Evolutionary conservation across 2,797 vertebrate genomes (phyloP).

Genomic region (Sebastes hopkinsi): DNA sequence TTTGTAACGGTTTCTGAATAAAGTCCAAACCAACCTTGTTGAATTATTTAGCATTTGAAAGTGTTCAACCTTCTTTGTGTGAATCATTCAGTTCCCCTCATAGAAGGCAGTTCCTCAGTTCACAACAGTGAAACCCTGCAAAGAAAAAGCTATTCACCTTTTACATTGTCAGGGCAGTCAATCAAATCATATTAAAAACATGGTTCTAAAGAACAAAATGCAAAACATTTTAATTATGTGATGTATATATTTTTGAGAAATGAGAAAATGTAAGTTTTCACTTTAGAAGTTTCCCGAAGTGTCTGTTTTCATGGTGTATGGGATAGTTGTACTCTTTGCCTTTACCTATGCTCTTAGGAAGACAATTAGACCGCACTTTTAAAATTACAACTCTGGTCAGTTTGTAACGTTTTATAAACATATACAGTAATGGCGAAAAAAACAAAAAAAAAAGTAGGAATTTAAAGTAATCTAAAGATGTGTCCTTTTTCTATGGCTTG

Average conservation of each 20-base stretch:
- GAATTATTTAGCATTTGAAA: neutral
- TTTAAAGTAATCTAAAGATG: too few relatives aligned
- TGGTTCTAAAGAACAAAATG: neutral
- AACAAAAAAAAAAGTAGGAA: too few relatives aligned
- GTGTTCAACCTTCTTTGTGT: neutral
- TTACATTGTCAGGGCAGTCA: neutral
- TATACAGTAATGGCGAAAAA: too few relatives aligned
- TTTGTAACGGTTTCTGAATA: neutral
- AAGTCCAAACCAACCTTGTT: neutral
- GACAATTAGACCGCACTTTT: neutral
- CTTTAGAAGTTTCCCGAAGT: neutral
- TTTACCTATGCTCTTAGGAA: neutral
- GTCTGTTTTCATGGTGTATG: neutral
- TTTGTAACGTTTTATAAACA: neutral
- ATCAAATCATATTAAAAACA: neutral
- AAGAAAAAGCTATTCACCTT: neutral
- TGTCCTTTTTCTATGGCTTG: too few relatives aligned
- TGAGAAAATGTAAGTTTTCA: neutral
- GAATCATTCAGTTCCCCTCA: neutral
- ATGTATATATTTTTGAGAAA: neutral
- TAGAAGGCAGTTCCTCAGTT: neutral
- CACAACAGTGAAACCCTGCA: neutral
- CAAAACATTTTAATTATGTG: neutral
- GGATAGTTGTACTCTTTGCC: neutral
- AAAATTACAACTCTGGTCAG: neutral